These are phyloP conservation scores for Labeo calbasu DNA, from an alignment of 2,797 vertebrate genomes.

Conservation along the genomic window DNA sequence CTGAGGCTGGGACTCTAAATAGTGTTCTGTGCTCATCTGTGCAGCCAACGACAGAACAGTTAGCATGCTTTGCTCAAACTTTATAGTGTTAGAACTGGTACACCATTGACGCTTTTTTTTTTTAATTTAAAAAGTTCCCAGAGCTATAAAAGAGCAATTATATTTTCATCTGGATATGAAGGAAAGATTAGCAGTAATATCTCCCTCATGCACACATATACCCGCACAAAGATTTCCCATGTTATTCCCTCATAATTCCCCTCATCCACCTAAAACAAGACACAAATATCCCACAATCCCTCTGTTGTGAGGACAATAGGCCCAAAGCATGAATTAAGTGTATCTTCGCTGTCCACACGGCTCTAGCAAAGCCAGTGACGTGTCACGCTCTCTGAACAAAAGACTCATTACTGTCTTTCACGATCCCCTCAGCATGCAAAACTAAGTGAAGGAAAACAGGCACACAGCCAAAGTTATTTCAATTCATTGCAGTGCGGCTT, in stretches of 20 bases:
- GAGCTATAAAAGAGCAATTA: no score
- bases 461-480: conserved; percentile 21
- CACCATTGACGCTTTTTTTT: no score
- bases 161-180: neutral
- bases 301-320: conserved; percentile 20
- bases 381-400: conserved; percentile 36
- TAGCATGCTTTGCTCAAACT: no score
- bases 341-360: conserved; percentile 33
- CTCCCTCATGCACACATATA: conserved; percentile 1
- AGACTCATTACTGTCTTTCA: conserved; percentile 19
- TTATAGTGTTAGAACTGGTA: no score
- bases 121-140: no score
- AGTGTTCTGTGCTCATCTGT: no score
- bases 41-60: no score
- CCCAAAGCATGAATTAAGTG: conserved; percentile 1
- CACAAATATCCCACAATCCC: conserved; percentile 19
- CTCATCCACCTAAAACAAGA: neutral
- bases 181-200: neutral
- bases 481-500: conserved; percentile 34
- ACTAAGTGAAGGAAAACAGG: neutral
- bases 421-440: neutral
- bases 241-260: neutral
- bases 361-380: conserved; percentile 6
- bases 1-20: no score
- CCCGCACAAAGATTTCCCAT: neutral